phyloP scores from a whole-genome alignment of 2,888 invertebrate species.

The Eupithecia inturbata region DNA sequence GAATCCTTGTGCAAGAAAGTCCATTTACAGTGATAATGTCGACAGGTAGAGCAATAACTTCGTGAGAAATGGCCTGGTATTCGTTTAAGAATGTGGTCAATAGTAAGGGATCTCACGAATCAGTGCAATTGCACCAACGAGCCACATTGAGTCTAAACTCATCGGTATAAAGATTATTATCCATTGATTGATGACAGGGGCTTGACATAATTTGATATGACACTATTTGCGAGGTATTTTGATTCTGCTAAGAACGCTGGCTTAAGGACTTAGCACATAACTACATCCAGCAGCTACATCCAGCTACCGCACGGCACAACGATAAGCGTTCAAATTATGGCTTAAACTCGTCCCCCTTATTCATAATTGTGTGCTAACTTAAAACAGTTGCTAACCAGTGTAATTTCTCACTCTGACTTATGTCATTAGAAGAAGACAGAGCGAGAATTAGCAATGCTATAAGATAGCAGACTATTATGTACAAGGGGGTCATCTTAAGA shows the following conservation, averaged over 20 bases:
- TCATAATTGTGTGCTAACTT: no score
- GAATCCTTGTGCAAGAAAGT: conserved; percentile 10
- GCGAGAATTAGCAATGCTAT: no score
- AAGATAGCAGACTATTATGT: no score
- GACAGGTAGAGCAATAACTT: conserved; percentile 6
- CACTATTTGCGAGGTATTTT: conserved; percentile 54
- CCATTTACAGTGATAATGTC: conserved; percentile 6
- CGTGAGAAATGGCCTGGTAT: conserved; percentile 40
- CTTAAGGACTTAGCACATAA: not conserved
- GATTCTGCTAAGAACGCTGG: conserved; percentile 48
- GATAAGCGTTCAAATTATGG: not conserved
- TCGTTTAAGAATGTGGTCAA: conserved; percentile 50
- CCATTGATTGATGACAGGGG: not conserved
- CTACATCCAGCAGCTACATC: no score
- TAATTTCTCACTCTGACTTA: no score
- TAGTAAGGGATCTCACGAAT: conserved; percentile 8
- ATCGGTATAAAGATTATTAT: conserved; percentile 13
- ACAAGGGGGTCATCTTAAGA: no score
- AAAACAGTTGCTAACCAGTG: no score
- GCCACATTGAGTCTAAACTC: conserved; percentile 9
- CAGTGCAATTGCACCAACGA: conserved; percentile 6
- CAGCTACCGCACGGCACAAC: not conserved
- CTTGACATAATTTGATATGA: conserved; percentile 10
- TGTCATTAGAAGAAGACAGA: no score
- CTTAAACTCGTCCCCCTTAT: no score